Conservation (phyloP, 1,140 invertebrate genomes). For the Rhyzopertha dominica region DNA sequence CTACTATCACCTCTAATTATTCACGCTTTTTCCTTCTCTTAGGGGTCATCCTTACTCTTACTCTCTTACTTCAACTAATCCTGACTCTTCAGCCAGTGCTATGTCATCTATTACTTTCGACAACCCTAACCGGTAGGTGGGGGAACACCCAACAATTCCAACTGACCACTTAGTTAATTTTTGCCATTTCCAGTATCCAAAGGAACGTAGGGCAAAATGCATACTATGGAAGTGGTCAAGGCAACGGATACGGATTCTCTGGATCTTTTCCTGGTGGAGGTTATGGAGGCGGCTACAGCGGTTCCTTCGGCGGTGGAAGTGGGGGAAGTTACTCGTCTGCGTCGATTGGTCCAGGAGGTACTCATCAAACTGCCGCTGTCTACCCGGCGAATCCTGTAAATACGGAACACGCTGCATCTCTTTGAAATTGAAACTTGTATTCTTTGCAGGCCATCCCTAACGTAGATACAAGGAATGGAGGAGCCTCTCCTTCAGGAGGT, state of each 20-base stretch:
- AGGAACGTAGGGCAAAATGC: background rate
- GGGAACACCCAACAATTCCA: background rate
- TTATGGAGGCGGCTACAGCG: slow-evolving; percentile 9
- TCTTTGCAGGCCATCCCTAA: slow-evolving; percentile 53
- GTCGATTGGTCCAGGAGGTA: slow-evolving; percentile 48
- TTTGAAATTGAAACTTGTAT: slow-evolving; percentile 4
- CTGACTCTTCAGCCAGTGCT: slow-evolving; percentile 22
- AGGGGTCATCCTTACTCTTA: slow-evolving; percentile 22
- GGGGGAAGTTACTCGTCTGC: slow-evolving; percentile 41
- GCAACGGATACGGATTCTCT: slow-evolving; percentile 14
- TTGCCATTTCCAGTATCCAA: background rate
- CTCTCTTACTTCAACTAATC: slow-evolving; percentile 24
- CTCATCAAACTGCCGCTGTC: slow-evolving; percentile 52
- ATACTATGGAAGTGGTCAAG: slow-evolving; percentile 12
- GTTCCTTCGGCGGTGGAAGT: slow-evolving; percentile 8
- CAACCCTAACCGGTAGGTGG: slow-evolving; percentile 9
- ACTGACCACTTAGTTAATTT: background rate
- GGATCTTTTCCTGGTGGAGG: slow-evolving; percentile 15
- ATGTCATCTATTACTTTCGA: slow-evolving; percentile 23
- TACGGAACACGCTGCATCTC: slow-evolving; percentile 1
- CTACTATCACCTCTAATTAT: too few relatives aligned
- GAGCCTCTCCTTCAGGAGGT: slow-evolving; percentile 38
- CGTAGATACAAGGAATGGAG: slow-evolving; percentile 53
- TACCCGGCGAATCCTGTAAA: slow-evolving; percentile 55
- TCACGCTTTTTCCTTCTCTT: too few relatives aligned